These are phyloP conservation scores for Globicephala melas DNA, from an alignment of 2,113 vertebrate species.

Conservation along the genomic window DNA sequence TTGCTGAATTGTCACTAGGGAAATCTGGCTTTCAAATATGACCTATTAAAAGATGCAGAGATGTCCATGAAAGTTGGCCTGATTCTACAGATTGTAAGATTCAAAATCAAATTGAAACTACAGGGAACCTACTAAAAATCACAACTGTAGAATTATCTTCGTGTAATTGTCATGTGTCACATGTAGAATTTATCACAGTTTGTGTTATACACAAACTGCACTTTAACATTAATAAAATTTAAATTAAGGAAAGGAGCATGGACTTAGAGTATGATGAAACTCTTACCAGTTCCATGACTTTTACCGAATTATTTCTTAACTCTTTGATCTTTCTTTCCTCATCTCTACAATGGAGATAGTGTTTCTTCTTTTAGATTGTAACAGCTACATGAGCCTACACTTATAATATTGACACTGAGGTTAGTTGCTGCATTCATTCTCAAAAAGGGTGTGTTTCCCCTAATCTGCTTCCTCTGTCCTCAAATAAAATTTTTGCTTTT, in stretches of 20 bases:
- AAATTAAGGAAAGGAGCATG: neutral
- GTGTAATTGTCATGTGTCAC: neutral
- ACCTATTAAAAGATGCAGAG: neutral
- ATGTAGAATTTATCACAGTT: neutral
- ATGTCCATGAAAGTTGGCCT: neutral
- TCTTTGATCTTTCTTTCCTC: neutral
- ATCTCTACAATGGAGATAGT: neutral
- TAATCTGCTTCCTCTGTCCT: neutral
- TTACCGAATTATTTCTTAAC: neutral
- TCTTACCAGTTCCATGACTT: neutral
- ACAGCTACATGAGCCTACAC: neutral
- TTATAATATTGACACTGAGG: neutral
- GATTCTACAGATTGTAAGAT: neutral
- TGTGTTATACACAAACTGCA: neutral
- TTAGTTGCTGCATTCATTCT: slow-evolving; percentile 10
- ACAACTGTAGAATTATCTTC: neutral
- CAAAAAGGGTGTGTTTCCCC: neutral
- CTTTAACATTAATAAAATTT: neutral
- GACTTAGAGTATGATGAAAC: neutral
- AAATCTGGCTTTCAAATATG: neutral
- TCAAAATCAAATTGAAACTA: slow-evolving; percentile 6
- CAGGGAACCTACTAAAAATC: neutral
- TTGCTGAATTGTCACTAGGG: neutral
- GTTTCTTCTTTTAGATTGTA: neutral
- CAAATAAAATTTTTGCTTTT: neutral